These are phyloP conservation scores for Tolypeutes matacus DNA, from an alignment of 2,797 vertebrate genomes.

Conservation along the genomic window DNA sequence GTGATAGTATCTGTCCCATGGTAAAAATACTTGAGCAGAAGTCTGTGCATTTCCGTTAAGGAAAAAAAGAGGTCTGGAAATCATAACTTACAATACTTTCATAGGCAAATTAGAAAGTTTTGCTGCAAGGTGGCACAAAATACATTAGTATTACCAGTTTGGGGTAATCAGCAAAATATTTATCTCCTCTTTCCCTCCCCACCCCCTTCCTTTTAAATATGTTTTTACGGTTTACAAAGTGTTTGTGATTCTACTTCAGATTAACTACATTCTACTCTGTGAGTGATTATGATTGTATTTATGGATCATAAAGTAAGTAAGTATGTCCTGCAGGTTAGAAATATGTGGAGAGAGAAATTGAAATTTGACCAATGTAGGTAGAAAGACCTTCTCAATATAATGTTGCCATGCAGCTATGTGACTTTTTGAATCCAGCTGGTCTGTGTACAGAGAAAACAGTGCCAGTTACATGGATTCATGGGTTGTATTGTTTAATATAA, in stretches of 20 bases:
- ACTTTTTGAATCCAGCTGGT: slow-evolving; percentile 55
- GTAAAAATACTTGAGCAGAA: background rate
- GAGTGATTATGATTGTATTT: background rate
- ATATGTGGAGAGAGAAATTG: background rate
- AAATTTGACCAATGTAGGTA: background rate
- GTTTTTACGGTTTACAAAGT: slow-evolving; percentile 21
- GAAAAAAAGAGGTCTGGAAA: background rate
- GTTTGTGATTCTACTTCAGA: background rate
- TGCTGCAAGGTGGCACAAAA: background rate
- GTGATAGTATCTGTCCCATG: background rate
- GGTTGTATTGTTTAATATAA: slow-evolving; percentile 73
- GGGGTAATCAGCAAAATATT: background rate
- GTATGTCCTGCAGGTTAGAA: background rate
- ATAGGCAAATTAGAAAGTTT: background rate
- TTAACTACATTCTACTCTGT: background rate
- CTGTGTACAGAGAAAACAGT: slow-evolving; percentile 51
- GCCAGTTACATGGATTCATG: background rate
- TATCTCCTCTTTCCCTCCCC: background rate
- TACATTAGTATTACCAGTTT: background rate
- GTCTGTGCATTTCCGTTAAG: background rate
- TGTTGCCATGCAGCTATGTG: background rate
- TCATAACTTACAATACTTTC: background rate
- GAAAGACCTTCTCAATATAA: background rate
- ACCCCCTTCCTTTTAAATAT: background rate
- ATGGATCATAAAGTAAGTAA: background rate